Evolutionary conservation across 2,888 invertebrate genomes (phyloP).

Genomic region (Melipona beecheii): DNA sequence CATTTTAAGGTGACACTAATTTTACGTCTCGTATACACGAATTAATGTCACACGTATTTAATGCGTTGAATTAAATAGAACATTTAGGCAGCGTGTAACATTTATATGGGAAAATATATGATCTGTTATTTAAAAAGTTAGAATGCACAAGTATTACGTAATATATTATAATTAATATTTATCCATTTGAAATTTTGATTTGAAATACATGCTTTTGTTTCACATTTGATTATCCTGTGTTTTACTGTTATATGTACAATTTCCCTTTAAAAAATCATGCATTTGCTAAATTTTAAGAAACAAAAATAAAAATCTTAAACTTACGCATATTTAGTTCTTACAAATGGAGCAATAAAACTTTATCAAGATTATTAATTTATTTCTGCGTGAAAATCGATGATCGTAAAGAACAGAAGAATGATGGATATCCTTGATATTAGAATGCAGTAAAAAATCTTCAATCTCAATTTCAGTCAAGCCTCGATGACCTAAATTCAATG

Average conservation of each 20-base stretch:
- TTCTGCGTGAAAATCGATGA: neutral
- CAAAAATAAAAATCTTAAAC: neutral
- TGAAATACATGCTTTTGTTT: neutral
- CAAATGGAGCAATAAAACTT: neutral
- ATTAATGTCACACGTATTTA: conserved; percentile 54
- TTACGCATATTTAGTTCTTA: neutral
- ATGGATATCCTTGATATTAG: conserved; percentile 4
- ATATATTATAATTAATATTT: neutral
- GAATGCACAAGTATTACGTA: neutral
- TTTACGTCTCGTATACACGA: conserved; percentile 38
- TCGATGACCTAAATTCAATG: conserved; percentile 52
- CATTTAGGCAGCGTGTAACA: conserved; percentile 35
- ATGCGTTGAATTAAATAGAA: conserved; percentile 47
- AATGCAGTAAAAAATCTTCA: conserved; percentile 22
- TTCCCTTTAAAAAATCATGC: neutral
- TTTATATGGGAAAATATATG: conserved; percentile 18
- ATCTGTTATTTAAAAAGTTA: neutral
- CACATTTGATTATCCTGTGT: neutral
- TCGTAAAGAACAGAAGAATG: neutral
- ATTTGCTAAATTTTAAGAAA: neutral
- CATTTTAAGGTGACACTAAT: conserved; percentile 59
- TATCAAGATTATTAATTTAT: neutral
- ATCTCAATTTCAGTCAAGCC: conserved; percentile 57
- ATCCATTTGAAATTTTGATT: neutral
- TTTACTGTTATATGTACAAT: too few species aligned